Conservation (phyloP, 2,113 vertebrate genomes). For the Coregonus clupeaformis region DNA sequence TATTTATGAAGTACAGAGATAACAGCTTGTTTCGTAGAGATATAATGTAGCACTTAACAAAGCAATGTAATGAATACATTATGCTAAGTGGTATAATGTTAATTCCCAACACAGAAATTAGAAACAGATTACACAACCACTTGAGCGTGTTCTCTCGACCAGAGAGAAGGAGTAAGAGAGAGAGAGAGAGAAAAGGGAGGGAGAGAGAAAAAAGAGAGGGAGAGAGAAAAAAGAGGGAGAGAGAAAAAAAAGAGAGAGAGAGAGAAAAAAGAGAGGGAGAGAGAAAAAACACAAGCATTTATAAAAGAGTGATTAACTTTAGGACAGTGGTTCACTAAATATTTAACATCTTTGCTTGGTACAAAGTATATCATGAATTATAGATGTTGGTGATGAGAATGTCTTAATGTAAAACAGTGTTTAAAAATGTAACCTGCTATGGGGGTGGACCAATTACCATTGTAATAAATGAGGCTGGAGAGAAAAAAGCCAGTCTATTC, state of each 20-base stretch:
- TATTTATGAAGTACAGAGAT: slow-evolving; percentile 73
- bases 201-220: slow-evolving; percentile 25
- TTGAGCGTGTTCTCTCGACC: slow-evolving; percentile 67
- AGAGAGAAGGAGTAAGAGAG: slow-evolving; percentile 37
- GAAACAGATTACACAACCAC: slow-evolving; percentile 72
- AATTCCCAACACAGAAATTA: slow-evolving; percentile 71
- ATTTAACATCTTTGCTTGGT: slow-evolving; percentile 84
- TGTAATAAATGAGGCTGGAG: slow-evolving; percentile 77
- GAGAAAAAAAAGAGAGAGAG: slow-evolving; percentile 53
- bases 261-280: slow-evolving; percentile 52
- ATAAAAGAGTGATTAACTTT: slow-evolving; percentile 79
- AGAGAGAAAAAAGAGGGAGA: slow-evolving; percentile 31
- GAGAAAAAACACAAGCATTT: slow-evolving; percentile 70
- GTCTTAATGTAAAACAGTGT: slow-evolving; percentile 75
- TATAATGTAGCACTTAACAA: slow-evolving; percentile 66
- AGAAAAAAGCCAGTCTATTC: slow-evolving; percentile 65
- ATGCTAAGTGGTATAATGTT: slow-evolving; percentile 73
- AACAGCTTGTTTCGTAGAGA: slow-evolving; percentile 70
- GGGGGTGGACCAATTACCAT: slow-evolving; percentile 79
- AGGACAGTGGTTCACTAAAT: slow-evolving; percentile 82
- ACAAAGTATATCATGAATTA: slow-evolving; percentile 84
- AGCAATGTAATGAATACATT: slow-evolving; percentile 74
- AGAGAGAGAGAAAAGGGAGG: slow-evolving; percentile 45
- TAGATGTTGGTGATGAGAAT: slow-evolving; percentile 72
- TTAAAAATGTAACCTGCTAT: slow-evolving; percentile 73